Base-by-base conservation (phyloP, 2,113 vertebrate species). In the Parus major region DNA sequence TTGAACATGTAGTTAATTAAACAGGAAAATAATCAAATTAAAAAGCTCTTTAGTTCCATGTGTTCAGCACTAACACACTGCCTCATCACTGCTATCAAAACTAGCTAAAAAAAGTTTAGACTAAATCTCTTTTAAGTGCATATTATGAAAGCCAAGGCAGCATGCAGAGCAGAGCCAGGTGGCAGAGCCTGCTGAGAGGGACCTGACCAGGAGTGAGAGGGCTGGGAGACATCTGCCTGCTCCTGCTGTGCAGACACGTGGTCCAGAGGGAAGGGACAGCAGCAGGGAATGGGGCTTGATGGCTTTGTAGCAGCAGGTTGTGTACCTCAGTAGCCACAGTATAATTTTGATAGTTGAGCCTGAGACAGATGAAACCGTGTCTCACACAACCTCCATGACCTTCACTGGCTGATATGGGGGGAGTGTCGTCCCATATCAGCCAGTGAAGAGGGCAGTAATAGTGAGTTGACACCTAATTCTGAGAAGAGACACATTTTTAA, bases 1-100 rank as follows among this genome's bases (percentile, higher is more conserved):
- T 36, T 72, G 27, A 85, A 35, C 47, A 39, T 77, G 72, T 64
- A 52, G 29, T 81, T 90, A 61, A 61, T 72, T 55, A 81, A 96
- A 82, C 9, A 44, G 35, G n/a, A 90, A 84, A 90, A 70, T 23
- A 80, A 68, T 46, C 29, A 75, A 77, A 49, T 12, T 9, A 33
- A 42, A 71, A 71, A 76, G 7, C 23, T 76, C 31, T 93, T 85
- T 35, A 3, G 0, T 81, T 77, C 25, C 7, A 2, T 6, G 11
- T 64, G 28, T 78, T 86, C 36, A 55, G 28, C 27, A 9, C 75
- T 90, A 71, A 49, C 22, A 52, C 8, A 10, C 24, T 88, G 47
- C 57, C 31, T 86, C 35, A 42, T 56, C 3, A 3, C 63, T 86
- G n/a, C 44, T 65, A 25, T 36, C 2, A 0, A 57, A 88, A 56